Base-by-base conservation (phyloP, 2,888 invertebrate species). In the Pollenia amentaria region DNA sequence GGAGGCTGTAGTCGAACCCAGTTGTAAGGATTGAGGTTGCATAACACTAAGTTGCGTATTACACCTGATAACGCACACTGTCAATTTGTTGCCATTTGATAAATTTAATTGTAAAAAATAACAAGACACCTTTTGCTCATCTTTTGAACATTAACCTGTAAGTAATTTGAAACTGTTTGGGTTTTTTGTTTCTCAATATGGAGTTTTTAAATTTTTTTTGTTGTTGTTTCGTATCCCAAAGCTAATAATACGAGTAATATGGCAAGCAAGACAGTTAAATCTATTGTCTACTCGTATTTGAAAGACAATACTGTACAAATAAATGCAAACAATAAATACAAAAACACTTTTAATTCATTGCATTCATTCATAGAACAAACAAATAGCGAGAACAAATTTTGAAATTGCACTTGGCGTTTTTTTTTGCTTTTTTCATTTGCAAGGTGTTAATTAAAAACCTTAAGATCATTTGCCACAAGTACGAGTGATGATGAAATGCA, bases 381-480 rank as follows among this genome's bases (percentile, higher is more conserved):
- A 62, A 75, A 55, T 14, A 55, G 16, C 40, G 29, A 29, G 2
- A 48, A 69, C 10, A n/a, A 46, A 46, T 53, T 60, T 44, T 14
- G 29, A 16, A 73, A 73, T 10, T 12, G 12, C 70, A 44, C 53
- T 48, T 51, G 16, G 18, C 42, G 3, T n/a, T 42, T 16, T 55
- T 55, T 40, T 1, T 62, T 48, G 11, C 38, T 16, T 57, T 18
- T 29, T 51, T 18, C 65, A n/a, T 57, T 42, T 9, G 69, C 75
- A 82, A 76, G 82, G 69, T 82, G 82, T 82, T 82, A 82, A 82
- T 82, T 82, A 60, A 69, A 69, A 53, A 60, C 42, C 42, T 21
- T 51, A 46, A 65, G 53, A 65, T 72, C 46, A 73, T n/a, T 72
- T 51, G 18, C 2, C 18, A 40, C n/a, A n/a, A n/a, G n/a, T n/a